These are phyloP conservation scores for Nibea coibor DNA, from an alignment of 2,113 vertebrate genomes.

Conservation along the genomic window DNA sequence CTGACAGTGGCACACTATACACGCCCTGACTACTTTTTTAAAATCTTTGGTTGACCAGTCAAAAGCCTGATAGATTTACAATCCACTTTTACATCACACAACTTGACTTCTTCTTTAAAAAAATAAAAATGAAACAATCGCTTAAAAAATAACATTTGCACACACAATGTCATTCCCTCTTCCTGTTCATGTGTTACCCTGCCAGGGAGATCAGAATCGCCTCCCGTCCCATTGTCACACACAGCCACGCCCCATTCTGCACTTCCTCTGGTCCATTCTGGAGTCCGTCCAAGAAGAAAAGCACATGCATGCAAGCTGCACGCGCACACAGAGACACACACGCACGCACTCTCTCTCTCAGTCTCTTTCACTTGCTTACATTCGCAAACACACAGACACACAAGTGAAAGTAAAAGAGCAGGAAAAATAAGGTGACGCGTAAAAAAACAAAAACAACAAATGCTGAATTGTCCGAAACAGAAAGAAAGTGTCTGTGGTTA, in stretches of 20 bases:
- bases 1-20: conserved; percentile 64
- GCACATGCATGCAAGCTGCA: conserved; percentile 53
- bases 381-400: conserved; percentile 12
- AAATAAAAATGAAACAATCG: conserved; percentile 60
- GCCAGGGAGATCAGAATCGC: conserved; percentile 71
- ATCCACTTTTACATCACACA: conserved; percentile 62
- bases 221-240: conserved; percentile 75
- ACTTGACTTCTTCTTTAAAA: conserved; percentile 80
- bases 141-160: conserved; percentile 62
- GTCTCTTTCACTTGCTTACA: conserved; percentile 11
- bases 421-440: conserved; percentile 51
- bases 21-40: conserved; percentile 67
- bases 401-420: conserved; percentile 50
- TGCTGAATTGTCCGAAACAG: conserved; percentile 41
- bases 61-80: conserved; percentile 81
- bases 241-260: conserved; percentile 86
- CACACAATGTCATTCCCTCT: conserved; percentile 68
- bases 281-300: conserved; percentile 89
- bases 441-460: conserved; percentile 28
- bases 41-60: conserved; percentile 83
- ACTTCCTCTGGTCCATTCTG: conserved; percentile 91
- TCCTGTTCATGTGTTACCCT: conserved; percentile 67
- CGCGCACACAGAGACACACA: not conserved
- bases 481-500: conserved; percentile 56
- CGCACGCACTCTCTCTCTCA: not conserved